Percentiles rank a stretch among this genome's conserved stretches.
These are phyloP conservation scores for Toxotes chatareus DNA, from an alignment of 2,113 vertebrate species.

Conservation along the genomic window DNA sequence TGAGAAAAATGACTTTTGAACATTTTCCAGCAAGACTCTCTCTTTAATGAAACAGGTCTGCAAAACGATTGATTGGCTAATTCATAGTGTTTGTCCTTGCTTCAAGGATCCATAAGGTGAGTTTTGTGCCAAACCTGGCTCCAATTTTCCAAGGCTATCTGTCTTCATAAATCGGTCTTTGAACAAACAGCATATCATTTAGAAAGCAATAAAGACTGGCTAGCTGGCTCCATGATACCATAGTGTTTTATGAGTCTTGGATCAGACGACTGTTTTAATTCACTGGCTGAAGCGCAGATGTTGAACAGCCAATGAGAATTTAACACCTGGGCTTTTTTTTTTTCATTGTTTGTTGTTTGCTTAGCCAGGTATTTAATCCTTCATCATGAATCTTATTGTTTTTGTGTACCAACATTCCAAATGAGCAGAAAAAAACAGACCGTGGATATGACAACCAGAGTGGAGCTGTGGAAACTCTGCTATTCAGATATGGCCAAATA, in stretches of 20 bases:
- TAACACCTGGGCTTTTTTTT: conserved; percentile 49
- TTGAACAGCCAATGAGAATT: neutral
- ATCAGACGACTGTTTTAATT: conserved; percentile 24
- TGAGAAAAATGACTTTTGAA: conserved; percentile 68
- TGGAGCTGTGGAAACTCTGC: no score
- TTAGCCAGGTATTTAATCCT: neutral
- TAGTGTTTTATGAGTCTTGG: conserved; percentile 22
- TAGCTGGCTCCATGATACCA: neutral
- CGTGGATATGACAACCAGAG: no score
- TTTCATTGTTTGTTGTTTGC: conserved; percentile 48
- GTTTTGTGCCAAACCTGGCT: conserved; percentile 68
- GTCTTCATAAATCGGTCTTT: conserved; percentile 80
- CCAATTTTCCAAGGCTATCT: conserved; percentile 61
- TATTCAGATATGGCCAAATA: no score
- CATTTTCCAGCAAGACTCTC: conserved; percentile 80
- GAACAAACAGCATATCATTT: conserved; percentile 76
- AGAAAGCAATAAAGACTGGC: conserved; percentile 68
- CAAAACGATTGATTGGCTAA: conserved; percentile 71
- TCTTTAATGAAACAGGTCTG: conserved; percentile 82
- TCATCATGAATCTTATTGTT: neutral
- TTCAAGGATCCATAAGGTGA: conserved; percentile 82
- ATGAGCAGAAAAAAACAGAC: neutral
- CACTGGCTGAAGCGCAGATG: conserved; percentile 15
- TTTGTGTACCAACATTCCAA: neutral
- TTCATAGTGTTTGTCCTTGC: conserved; percentile 68